phyloP scores from a whole-genome alignment of 2,797 vertebrate species.

The Lepilemur septentrionalis region DNA sequence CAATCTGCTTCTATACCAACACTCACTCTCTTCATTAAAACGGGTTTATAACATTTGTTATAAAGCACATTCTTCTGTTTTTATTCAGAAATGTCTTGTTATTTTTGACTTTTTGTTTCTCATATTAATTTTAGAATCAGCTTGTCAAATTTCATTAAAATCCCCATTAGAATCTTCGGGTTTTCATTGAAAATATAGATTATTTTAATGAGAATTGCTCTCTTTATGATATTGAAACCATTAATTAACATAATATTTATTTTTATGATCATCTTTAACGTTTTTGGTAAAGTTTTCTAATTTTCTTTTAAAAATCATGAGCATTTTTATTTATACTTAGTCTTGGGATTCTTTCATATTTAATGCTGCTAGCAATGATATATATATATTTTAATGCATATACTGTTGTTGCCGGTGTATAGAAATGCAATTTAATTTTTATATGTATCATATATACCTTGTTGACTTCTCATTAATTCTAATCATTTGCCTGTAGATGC shows the following conservation, averaged over 20 bases:
- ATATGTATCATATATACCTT: background rate
- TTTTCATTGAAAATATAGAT: constrained; percentile 8
- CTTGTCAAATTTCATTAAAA: constrained; percentile 32
- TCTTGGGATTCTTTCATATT: constrained; percentile 39
- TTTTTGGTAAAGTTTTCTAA: constrained; percentile 16
- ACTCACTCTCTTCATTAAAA: background rate
- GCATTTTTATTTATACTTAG: constrained; percentile 27
- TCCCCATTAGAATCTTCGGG: background rate
- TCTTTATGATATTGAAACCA: constrained; percentile 15
- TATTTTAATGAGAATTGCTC: constrained; percentile 58
- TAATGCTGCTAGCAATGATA: background rate
- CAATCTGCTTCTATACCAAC: background rate
- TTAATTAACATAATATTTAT: background rate
- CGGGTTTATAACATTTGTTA: background rate
- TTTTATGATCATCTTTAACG: constrained; percentile 38
- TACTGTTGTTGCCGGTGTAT: background rate
- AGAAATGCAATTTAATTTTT: constrained; percentile 49
- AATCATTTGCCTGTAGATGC: constrained; percentile 22
- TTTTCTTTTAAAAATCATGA: constrained; percentile 42
- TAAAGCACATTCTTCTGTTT: background rate
- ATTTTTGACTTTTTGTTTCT: background rate
- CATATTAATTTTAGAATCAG: constrained; percentile 33
- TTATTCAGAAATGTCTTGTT: background rate
- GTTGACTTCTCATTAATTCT: constrained; percentile 30
- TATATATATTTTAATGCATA: background rate